Base-by-base conservation (phyloP, 2,113 vertebrate species). In the Maccullochella peelii region DNA sequence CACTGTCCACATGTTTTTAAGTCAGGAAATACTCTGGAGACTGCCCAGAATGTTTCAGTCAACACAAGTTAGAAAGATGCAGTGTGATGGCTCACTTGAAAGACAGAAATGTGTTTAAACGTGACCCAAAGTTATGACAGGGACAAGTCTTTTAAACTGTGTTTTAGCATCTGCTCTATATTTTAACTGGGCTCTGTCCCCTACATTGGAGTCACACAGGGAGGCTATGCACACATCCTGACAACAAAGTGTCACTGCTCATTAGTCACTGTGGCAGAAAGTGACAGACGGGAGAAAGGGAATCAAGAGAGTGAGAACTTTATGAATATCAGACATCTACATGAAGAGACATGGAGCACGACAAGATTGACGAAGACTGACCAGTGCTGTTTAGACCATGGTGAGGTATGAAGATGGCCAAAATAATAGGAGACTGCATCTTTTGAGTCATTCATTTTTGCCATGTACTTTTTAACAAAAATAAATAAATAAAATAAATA, bases 151-250 rank as follows among this genome's bases (percentile, higher is more conserved):
- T 82, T 89, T 71, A 69, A 88, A 84, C 49, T 66, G 78, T 23
- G 47, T 36, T 81, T 74, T 47, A 80, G 80, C 76, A 86, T 78
- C 86, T 88, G 63, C 55, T 88, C 38, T 85, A 63, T 67, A 88
- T 89, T 80, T 85, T 63, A 91, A 84, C 87, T 14, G 40, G 54
- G 36, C 49, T 79, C 67, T 20, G 49, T 70, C 89, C 85, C 69
- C 79, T 23, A 27, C 20, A 12, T 8, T 84, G n/a, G 70, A 87
- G 80, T 87, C 80, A 77, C 86, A 82, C 30, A 40, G 88, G 77
- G 71, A 92, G 75, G 73, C 62, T 83, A 79, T 82, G 79, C 72
- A 83, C 82, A 89, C 77, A 77, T 80, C 67, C 63, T 82, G 77
- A 85, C 77, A 83, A 65, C 77, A 84, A 38, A 42, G 44, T 73